Conservation (phyloP, 2,797 vertebrate species). For the Enteromius trimaculatus region DNA sequence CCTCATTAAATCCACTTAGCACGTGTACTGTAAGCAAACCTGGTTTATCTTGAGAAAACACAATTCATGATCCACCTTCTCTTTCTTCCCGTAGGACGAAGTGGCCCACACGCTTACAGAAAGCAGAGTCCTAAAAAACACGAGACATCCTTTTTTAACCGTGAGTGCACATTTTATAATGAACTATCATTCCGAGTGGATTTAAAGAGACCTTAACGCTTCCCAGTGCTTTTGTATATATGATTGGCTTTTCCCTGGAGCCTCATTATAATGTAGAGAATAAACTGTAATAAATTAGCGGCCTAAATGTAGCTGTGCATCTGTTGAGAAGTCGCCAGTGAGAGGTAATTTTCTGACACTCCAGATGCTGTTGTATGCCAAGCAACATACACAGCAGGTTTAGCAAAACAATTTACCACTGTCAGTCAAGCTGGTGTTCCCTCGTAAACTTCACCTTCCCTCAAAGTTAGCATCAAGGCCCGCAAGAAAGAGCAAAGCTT, state of each 20-base stretch:
- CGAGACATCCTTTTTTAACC: constrained; percentile 95
- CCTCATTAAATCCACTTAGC: constrained; percentile 17
- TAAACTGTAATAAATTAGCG: constrained; percentile 66
- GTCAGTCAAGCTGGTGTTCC: constrained; percentile 47
- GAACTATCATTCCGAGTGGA: constrained; percentile 28
- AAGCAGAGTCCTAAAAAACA: constrained; percentile 97
- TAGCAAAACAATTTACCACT: constrained; percentile 62
- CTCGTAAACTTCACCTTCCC: constrained; percentile 64
- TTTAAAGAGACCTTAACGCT: constrained; percentile 39
- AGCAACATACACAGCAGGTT: constrained; percentile 65
- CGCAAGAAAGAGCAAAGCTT: constrained; percentile 40
- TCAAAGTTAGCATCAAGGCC: constrained; percentile 61
- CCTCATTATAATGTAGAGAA: constrained; percentile 67
- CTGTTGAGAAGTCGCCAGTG: constrained; percentile 61
- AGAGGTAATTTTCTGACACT: constrained; percentile 68
- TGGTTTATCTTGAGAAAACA: constrained; percentile 12
- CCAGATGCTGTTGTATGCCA: constrained; percentile 67
- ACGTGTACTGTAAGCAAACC: constrained; percentile 16
- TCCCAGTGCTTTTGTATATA: constrained; percentile 50
- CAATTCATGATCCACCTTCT: constrained; percentile 16
- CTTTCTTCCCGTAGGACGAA: constrained; percentile 86
- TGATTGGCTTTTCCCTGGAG: constrained; percentile 57
- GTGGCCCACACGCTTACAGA: constrained; percentile 97
- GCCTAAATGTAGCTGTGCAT: constrained; percentile 64
- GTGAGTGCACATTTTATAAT: constrained; percentile 79